Conservation (phyloP, 1,140 invertebrate species). For the Frieseomelitta varia region DNA sequence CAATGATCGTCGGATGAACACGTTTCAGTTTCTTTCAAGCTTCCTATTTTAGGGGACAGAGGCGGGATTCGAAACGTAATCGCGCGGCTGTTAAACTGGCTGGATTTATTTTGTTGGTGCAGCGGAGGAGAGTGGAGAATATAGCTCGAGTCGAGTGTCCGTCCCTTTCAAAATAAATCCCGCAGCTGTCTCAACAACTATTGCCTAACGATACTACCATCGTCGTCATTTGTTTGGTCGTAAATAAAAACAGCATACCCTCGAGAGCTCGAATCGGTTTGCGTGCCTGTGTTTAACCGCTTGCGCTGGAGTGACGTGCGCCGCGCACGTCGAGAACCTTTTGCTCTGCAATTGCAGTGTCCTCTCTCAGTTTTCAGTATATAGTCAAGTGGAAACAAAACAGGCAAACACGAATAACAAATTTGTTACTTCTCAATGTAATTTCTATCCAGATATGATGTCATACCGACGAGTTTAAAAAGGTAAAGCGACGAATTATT, state of each 20-base stretch:
- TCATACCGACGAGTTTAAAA: too few relatives aligned
- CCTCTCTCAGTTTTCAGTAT: too few relatives aligned
- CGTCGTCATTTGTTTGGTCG: not conserved
- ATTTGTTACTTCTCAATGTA: too few relatives aligned
- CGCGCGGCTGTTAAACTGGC: not conserved
- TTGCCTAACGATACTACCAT: slow-evolving; percentile 11
- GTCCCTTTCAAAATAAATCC: slow-evolving; percentile 38
- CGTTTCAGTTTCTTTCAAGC: too few relatives aligned
- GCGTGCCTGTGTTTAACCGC: too few relatives aligned
- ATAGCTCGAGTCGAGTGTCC: not conserved
- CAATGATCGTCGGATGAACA: not conserved
- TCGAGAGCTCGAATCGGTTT: not conserved
- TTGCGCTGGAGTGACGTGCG: too few relatives aligned
- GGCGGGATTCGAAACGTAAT: not conserved
- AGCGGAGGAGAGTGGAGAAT: not conserved
- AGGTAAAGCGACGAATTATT: too few relatives aligned
- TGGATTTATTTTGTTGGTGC: slow-evolving; percentile 21
- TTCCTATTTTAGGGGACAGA: not conserved
- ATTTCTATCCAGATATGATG: too few relatives aligned
- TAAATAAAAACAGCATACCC: slow-evolving; percentile 21
- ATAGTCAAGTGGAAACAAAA: too few relatives aligned
- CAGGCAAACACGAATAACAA: too few relatives aligned
- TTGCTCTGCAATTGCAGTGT: too few relatives aligned
- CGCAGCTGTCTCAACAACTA: not conserved
- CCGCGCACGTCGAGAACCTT: too few relatives aligned